Base-by-base conservation (phyloP, 2,113 vertebrate genomes). In the Trogon surrucura region DNA sequence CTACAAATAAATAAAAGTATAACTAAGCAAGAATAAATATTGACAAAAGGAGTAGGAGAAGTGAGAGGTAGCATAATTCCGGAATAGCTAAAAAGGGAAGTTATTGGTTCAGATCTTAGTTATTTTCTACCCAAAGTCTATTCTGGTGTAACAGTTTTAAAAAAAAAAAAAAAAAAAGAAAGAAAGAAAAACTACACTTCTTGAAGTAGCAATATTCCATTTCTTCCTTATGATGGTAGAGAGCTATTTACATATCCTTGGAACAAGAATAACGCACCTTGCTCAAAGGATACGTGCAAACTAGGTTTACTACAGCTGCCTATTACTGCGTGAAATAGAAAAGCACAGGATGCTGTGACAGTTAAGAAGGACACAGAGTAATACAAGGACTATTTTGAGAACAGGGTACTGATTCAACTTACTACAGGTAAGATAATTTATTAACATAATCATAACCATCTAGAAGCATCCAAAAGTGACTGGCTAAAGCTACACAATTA, bases 351-450 rank as follows among this genome's bases (percentile, higher is more conserved):
- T 45, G 25, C 47, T 69, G 11, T 15, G 53, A 71, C 1, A 48
- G 44, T 16, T 38, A 0, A 2, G 11, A 32, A 67, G 25, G 13
- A 10, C 15, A 38, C 4, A 10, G 41, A 36, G 50, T 1, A 38
- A 64, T 29, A 38, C 5, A 62, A 30, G 12, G 19, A 47, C 23
- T 13, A 65, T 56, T 89, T 48, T 81, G 51, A 56, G 6, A 78
- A 60, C 0, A 73, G 2, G 5, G 45, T 27, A 57, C 9, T 15
- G 21, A 65, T 30, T 77, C 67, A 53, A 17, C 13, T 83, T 45
- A 48, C 26, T 83, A 36, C 11, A 67, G 8, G 6, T 47, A 12
- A 91, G 48, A 41, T 29, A 50, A 34, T 36, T 80, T 65, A 75
- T 38, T 5, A 82, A 50, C 54, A 54, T 26, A 21, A 88, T 30